Conservation (phyloP, 2,113 vertebrate species). For the Tringa solitaria region DNA sequence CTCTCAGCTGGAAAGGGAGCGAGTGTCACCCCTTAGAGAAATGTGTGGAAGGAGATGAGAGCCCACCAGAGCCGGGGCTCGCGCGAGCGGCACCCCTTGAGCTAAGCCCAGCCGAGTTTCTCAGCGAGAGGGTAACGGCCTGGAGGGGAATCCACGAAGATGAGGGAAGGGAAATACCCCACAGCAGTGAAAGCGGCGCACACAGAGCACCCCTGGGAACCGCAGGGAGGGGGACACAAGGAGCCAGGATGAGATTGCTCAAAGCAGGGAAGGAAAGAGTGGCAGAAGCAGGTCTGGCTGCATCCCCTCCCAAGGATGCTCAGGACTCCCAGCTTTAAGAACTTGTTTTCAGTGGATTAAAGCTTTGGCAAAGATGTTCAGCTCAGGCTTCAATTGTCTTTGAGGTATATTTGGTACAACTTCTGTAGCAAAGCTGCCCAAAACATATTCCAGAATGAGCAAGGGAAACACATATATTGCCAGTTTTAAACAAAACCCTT, state of each 20-base stretch:
- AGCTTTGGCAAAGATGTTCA: neutral
- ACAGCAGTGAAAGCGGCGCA: neutral
- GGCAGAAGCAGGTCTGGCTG: neutral
- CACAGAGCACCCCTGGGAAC: neutral
- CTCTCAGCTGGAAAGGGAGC: neutral
- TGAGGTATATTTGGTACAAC: neutral
- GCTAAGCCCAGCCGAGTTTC: neutral
- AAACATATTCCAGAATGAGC: neutral
- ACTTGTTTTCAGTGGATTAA: neutral
- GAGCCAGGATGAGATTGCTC: neutral
- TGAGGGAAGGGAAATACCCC: neutral
- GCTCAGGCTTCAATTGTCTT: neutral
- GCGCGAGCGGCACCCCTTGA: neutral
- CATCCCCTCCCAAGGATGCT: neutral
- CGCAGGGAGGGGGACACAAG: neutral
- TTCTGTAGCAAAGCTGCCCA: neutral
- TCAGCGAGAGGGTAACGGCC: accelerated
- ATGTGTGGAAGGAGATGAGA: neutral
- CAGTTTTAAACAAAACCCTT: neutral
- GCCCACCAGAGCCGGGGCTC: accelerated
- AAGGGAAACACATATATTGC: neutral
- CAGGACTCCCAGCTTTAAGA: neutral
- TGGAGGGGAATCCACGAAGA: neutral
- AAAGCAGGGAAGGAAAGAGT: neutral
- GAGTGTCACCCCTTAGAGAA: neutral